Evolutionary conservation across 2,888 invertebrate genomes (phyloP).

Genomic region (Parnassius apollo): DNA sequence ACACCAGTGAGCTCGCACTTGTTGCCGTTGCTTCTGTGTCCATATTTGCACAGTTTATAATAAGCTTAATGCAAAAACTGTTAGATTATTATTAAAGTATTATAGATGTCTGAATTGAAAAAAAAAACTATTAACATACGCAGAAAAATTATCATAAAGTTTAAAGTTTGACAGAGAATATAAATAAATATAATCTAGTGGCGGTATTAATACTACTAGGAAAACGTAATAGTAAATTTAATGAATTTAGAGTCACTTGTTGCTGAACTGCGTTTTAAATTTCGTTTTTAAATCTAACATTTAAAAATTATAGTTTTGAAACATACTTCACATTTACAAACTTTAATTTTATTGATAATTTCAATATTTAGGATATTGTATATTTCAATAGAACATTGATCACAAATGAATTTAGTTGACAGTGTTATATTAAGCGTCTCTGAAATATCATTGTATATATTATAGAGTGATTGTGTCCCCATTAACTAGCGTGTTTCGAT

Average conservation of each 20-base stretch:
- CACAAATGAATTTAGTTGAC: not conserved
- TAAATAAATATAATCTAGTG: conserved; percentile 16
- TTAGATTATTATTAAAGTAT: conserved; percentile 14
- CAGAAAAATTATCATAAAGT: conserved; percentile 2
- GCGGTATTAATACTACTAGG: conserved; percentile 21
- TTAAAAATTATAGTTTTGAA: conserved; percentile 15
- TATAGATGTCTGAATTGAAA: conserved; percentile 13
- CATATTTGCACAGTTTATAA: conserved; percentile 18
- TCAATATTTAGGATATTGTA: conserved; percentile 23
- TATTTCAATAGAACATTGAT: not conserved
- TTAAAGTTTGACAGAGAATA: conserved; percentile 18
- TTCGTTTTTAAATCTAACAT: conserved; percentile 4
- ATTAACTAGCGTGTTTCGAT: conserved; percentile 63
- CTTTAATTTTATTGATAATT: conserved; percentile 5
- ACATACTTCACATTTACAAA: not conserved
- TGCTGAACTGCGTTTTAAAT: conserved; percentile 10
- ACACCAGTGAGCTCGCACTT: conserved; percentile 16
- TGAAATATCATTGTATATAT: conserved; percentile 63
- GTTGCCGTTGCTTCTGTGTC: conserved; percentile 13
- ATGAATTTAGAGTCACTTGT: conserved; percentile 16
- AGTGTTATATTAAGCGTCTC: conserved; percentile 3
- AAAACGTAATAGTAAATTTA: conserved; percentile 18
- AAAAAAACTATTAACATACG: conserved; percentile 10
- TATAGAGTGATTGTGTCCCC: conserved; percentile 71
- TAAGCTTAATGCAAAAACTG: conserved; percentile 16